A percentile compares a stretch with the other conserved stretches of the same genome.
Conservation (phyloP, 2,113 vertebrate species). For the Dissostichus mawsoni region DNA sequence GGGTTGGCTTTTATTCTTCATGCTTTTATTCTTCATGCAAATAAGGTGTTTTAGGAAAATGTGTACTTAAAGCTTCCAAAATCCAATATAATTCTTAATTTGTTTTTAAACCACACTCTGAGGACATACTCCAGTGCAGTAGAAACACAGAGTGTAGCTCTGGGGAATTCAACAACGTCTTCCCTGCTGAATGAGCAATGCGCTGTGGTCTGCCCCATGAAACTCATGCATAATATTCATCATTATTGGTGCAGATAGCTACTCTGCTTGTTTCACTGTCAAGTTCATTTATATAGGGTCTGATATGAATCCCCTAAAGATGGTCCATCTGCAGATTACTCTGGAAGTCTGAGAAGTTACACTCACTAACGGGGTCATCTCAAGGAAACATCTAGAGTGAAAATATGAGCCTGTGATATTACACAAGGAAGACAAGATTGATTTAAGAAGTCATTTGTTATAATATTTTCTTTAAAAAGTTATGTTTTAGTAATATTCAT, state of each 20-base stretch:
- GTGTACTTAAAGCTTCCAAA: not conserved
- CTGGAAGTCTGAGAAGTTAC: constrained; percentile 24
- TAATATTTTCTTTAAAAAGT: not conserved
- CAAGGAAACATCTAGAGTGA: constrained; percentile 12
- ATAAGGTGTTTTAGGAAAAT: constrained; percentile 2
- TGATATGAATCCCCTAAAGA: constrained; percentile 55
- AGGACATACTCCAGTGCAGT: not conserved
- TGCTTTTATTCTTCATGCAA: not conserved
- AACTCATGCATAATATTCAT: constrained; percentile 63
- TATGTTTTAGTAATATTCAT: not conserved
- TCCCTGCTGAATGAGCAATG: constrained; percentile 36
- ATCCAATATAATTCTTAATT: not conserved
- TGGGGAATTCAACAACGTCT: constrained; percentile 6
- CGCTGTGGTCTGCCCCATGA: constrained; percentile 12
- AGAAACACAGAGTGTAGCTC: not conserved
- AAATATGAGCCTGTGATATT: constrained; percentile 10
- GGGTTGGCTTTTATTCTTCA: no score
- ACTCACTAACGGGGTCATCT: constrained; percentile 13
- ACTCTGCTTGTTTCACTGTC: constrained; percentile 61
- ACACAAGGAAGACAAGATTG: not conserved
- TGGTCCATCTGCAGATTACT: constrained; percentile 50
- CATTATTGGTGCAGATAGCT: constrained; percentile 55
- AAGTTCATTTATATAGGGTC: constrained; percentile 59
- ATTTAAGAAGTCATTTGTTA: not conserved
- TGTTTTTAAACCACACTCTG: not conserved